Evolutionary conservation across 2,888 invertebrate genomes (phyloP), one percentile per base, ranked within the genome.

Genomic region (Piscicola geometra): DNA sequence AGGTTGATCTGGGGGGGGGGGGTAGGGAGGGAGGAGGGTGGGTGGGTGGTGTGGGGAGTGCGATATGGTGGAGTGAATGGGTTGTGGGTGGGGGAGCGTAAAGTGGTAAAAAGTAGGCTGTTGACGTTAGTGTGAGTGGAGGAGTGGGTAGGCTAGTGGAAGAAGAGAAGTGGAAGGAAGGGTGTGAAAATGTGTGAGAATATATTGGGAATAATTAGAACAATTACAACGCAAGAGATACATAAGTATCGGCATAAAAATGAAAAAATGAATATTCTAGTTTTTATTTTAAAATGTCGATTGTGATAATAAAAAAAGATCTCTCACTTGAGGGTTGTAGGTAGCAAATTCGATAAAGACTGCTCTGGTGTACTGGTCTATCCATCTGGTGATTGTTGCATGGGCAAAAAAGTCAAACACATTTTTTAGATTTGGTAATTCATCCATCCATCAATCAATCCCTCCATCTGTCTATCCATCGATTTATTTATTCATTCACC

Each of bases 301-400:
- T 60, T 30, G 30, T 15, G 9, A n/a, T n/a, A n/a, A n/a, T n/a
- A n/a, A 15, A 50, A 50, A 9, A 21, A 30, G 64, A 64, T 30
- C 5, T 28, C 64, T 28, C 35, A 78, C 79, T 41, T 78, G 68
- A 0, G 85, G 82, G 76, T 88, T 88, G 81, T 88, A 88, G 47
- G 85, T 84, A 0, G 88, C 86, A 79, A 88, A 88, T 78, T 88
- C 88, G n/a, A 88, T 82, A 77, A 88, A 85, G 3, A 88, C 83
- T 1, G 88, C 88, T 68, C 88, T 78, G 0, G 88, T 88, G 78
- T 85, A 82, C 76, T 82, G 80, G 78, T 88, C 87, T 32, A 88
- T 83, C 88, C 88, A 88, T 18, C 81, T 80, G 56, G 60, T 5
- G 60, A n/a, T 15, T 18, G 60, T 9, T 56, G 5, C 3, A n/a